phyloP scores from a whole-genome alignment of 2,888 invertebrate genomes.

The Bhutanitis thaidina region DNA sequence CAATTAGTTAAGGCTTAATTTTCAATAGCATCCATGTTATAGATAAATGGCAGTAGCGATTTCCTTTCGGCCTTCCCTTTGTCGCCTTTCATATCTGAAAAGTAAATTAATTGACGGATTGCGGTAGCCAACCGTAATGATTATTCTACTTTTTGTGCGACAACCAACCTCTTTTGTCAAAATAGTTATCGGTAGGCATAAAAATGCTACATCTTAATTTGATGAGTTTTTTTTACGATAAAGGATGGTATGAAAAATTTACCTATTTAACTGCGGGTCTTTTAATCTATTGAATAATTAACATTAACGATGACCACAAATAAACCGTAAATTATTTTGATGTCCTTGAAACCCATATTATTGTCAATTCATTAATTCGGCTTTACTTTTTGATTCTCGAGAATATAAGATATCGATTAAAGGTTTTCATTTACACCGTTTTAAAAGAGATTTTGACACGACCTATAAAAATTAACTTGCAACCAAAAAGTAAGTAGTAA shows the following conservation, averaged over 20 bases:
- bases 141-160: slow-evolving; percentile 59
- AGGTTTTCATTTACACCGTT: slow-evolving; percentile 11
- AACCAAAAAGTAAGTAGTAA: slow-evolving; percentile 27
- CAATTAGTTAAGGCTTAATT: slow-evolving; percentile 35
- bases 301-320: slow-evolving; percentile 5
- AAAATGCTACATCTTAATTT: slow-evolving; percentile 29
- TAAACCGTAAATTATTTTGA: slow-evolving; percentile 17
- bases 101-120: slow-evolving; percentile 72
- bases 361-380: slow-evolving; percentile 1
- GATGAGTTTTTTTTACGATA: slow-evolving; percentile 26
- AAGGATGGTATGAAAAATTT: slow-evolving; percentile 10
- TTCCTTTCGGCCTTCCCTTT: slow-evolving; percentile 52
- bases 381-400: slow-evolving; percentile 7
- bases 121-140: slow-evolving; percentile 54
- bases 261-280: slow-evolving; percentile 8
- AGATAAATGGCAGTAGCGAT: slow-evolving; percentile 42
- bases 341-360: slow-evolving; percentile 8
- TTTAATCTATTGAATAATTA: slow-evolving; percentile 11
- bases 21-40: slow-evolving; percentile 22
- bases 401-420: slow-evolving; percentile 11
- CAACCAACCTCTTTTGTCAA: slow-evolving; percentile 57
- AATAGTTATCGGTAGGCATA: slow-evolving; percentile 39
- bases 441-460: not conserved
- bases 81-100: slow-evolving; percentile 64
- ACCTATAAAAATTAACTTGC: slow-evolving; percentile 5